Conservation (phyloP, 2,113 vertebrate species). For the Apaloderma vittatum region DNA sequence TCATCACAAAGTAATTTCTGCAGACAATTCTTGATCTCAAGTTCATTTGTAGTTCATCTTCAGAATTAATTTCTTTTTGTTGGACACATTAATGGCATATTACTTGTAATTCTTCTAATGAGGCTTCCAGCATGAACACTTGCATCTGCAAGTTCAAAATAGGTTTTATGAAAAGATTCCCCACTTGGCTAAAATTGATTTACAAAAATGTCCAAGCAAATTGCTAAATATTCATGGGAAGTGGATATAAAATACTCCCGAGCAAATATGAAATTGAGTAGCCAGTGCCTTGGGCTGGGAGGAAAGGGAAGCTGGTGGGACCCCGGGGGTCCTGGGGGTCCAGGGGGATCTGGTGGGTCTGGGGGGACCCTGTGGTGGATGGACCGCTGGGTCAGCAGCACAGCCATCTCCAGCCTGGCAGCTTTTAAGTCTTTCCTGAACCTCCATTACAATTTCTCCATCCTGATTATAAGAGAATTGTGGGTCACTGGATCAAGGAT, state of each 20-base stretch:
- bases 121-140: conserved; percentile 30
- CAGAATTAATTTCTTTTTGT: conserved; percentile 60
- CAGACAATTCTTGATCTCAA: conserved; percentile 40
- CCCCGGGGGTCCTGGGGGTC: neutral
- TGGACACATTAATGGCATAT: conserved; percentile 28
- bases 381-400: neutral
- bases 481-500: neutral
- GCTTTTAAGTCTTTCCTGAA: neutral
- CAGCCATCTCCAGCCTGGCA: neutral
- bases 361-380: neutral
- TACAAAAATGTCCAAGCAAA: neutral
- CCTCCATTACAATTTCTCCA: neutral
- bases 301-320: neutral
- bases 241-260: neutral
- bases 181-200: neutral
- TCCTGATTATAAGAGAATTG: accelerated
- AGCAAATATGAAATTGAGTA: neutral
- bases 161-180: neutral
- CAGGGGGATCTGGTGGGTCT: neutral
- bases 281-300: neutral
- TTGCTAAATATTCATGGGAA: neutral
- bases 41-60: conserved; percentile 50
- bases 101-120: conserved; percentile 43
- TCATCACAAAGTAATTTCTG: conserved; percentile 42
- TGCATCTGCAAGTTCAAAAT: neutral